Evolutionary conservation across 92 coral and sea anemone species (phyloP), one percentile per base, ranked within the genome.

Genomic region (Phenganax subtilis): DNA sequence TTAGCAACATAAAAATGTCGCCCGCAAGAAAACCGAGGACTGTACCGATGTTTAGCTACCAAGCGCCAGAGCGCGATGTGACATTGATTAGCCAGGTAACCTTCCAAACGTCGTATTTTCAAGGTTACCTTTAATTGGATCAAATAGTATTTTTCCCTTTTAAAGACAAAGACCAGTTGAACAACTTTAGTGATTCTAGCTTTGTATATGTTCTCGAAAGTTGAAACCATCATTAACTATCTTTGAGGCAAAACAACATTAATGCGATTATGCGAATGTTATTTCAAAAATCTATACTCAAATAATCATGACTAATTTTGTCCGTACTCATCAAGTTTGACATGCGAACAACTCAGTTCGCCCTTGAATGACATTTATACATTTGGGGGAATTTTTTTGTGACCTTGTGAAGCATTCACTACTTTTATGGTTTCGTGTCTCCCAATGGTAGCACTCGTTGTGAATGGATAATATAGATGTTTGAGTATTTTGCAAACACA

Each of bases 341-440:
- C 10, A n/a, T 28, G 25, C 67, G 25, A 17, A 15, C 25, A 28
- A 6, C 1, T 6, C 31, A 68, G 37, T 4, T 68, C 20, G 73
- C 31, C 73, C 73, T 68, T 25, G 73, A 68, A 5, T 68, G 37
- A 68, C 73, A 68, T 68, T 68, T 51, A 20, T 8, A 17, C 67
- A 7, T 52, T 37, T 37, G 6, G 9, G 54, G 73, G 52, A 8
- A 68, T 6, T 16, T 37, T 10, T 37, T 68, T 68, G 73, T 68
- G 73, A 51, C 73, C 73, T 68, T 68, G 73, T 68, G 47, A 68
- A 68, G 47, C 73, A 68, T 68, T 68, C 16, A 68, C 47, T 37
- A 37, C 47, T 37, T 37, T 37, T 37, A 37, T 37, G 47, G 47
- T 27, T 68, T 9, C 17, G 53, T 51, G 73, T 68, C 27, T 64